These are phyloP conservation scores for Brachyistius frenatus DNA, from an alignment of 2,113 vertebrate species.

Conservation along the genomic window DNA sequence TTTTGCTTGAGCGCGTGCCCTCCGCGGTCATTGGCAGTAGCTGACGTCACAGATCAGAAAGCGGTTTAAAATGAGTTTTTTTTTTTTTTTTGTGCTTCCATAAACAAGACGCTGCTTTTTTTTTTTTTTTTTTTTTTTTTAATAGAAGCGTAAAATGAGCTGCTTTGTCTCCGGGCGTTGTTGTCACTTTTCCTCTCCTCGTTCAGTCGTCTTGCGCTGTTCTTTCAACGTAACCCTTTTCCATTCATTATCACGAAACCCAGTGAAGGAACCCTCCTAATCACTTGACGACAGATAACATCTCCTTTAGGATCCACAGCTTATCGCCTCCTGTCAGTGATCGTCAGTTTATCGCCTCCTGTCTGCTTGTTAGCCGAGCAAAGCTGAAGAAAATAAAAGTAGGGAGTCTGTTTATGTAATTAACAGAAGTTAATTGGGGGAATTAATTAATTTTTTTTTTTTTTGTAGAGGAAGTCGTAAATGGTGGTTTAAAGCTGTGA, in stretches of 20 bases:
- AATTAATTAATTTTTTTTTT: no score
- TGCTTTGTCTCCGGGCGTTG: background rate
- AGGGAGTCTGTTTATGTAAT: background rate
- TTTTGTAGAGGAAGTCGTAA: background rate
- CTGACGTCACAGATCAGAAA: no score
- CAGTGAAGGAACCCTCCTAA: background rate
- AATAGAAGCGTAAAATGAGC: no score
- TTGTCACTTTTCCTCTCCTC: background rate
- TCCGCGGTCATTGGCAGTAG: no score
- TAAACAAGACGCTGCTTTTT: no score
- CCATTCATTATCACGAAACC: background rate
- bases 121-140: no score
- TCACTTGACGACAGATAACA: slow-evolving; percentile 9
- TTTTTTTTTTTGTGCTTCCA: no score
- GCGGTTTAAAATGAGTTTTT: no score
- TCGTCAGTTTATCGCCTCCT: background rate
- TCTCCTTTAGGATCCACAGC: background rate
- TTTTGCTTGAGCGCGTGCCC: no score
- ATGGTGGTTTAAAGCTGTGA: no score
- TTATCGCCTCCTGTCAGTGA: slow-evolving; percentile 20
- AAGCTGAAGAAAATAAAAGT: background rate
- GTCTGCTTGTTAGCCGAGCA: background rate
- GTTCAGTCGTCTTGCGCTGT: no score
- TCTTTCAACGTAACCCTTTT: background rate
- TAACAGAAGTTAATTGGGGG: background rate